Base-by-base conservation (phyloP, 2,888 invertebrate genomes). In the Apamea epomidion region DNA sequence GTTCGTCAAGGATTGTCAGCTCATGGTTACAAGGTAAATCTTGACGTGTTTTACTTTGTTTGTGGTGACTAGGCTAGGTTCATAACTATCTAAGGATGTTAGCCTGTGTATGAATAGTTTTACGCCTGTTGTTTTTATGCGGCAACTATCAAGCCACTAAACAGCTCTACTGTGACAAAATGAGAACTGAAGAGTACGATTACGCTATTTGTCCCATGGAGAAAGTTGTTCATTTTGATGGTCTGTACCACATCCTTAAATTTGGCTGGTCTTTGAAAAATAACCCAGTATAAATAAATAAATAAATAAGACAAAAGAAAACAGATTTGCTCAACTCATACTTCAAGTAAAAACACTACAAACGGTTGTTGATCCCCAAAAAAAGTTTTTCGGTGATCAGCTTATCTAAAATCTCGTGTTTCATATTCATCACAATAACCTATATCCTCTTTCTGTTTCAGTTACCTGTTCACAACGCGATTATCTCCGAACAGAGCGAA, bases 401-500 rank as follows among this genome's bases (percentile, higher is more conserved):
- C 45, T 45, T 12, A 45, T 45, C 10, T 45, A 45, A 45, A 45
- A 45, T 1, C 45, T 45, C 45, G 12, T 45, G 45, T 45, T 45
- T 12, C 45, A 45, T 10, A 29, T 37, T n/a, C 64, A n/a, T 42
- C 21, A 8, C n/a, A 62, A 37, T 62, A 68, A 85, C 1, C 0
- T 48, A 4, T 0, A 25, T n/a, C 1, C 10, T 2, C 0, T 78
- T 74, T 69, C 67, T 77, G 1, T 93, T 93, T 48, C 94, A 98
- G 98, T 85, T 98, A 97, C 93, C 91, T 98, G 18, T 97, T 97
- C 58, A 96, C 97, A 0, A 98, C 98, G 0, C 97, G 98, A 12
- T 97, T 98, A 25, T 97, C 98, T 72, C 97, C 98, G 0, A 95
- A 97, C 83, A 97, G 96, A 85, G 98, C 98, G 0, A 97, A 98